Conservation (phyloP, 2,888 invertebrate species). For the Diloba caeruleocephala region DNA sequence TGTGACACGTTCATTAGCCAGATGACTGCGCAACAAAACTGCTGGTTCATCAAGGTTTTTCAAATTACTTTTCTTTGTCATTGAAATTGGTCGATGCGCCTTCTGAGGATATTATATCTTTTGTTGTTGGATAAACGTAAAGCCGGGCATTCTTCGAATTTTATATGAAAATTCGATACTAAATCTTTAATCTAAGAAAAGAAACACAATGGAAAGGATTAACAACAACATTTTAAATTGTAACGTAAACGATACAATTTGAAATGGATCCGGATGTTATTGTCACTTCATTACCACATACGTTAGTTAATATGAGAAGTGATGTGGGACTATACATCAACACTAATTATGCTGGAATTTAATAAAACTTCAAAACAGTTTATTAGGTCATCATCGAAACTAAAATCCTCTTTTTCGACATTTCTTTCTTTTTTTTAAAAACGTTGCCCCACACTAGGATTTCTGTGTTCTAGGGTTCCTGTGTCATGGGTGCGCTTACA, state of each 20-base stretch:
- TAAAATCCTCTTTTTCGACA: constrained; percentile 41
- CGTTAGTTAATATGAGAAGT: constrained; percentile 43
- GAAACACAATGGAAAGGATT: constrained; percentile 18
- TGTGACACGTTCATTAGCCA: constrained; percentile 66
- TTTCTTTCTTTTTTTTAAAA: too few relatives aligned
- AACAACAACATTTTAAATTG: too few relatives aligned
- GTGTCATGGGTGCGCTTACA: too few relatives aligned
- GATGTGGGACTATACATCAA: constrained; percentile 34
- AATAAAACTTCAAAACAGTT: constrained; percentile 41
- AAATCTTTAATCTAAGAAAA: constrained; percentile 18
- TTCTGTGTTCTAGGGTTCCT: too few relatives aligned
- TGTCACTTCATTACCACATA: constrained; percentile 38
- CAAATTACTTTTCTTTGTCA: constrained; percentile 73
- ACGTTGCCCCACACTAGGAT: too few relatives aligned
- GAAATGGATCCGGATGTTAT: constrained; percentile 17
- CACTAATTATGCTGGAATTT: constrained; percentile 48
- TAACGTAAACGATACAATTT: constrained; percentile 27
- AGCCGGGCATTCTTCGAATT: constrained; percentile 33
- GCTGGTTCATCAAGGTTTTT: constrained; percentile 64
- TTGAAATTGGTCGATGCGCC: constrained; percentile 64
- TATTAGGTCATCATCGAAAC: constrained; percentile 32
- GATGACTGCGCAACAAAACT: constrained; percentile 62
- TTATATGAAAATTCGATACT: constrained; percentile 16
- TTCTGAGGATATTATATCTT: constrained; percentile 47
- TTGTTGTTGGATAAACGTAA: constrained; percentile 54